These are phyloP conservation scores for Rhipidura dahli DNA, from an alignment of 2,113 vertebrate species.

Conservation along the genomic window DNA sequence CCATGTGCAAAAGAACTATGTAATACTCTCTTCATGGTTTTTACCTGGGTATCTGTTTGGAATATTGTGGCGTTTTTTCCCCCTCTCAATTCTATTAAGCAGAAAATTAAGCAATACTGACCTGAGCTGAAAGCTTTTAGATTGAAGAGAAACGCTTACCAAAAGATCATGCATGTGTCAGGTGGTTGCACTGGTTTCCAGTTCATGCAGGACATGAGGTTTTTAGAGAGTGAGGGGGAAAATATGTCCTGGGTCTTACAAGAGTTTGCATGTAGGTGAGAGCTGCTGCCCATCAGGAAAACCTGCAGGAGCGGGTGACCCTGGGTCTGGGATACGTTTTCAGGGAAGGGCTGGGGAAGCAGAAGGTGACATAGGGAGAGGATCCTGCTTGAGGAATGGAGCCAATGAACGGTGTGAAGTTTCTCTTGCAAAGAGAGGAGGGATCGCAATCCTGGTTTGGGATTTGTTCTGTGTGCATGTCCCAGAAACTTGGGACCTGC, in stretches of 20 bases:
- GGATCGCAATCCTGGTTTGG: neutral
- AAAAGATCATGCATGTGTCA: neutral
- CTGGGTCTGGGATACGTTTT: fast-evolving
- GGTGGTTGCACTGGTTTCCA: neutral
- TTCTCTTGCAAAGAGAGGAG: neutral
- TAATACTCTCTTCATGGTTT: neutral
- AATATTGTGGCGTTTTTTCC: neutral
- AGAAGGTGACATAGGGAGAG: neutral
- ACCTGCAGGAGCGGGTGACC: neutral
- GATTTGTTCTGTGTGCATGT: neutral
- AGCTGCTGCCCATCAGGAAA: neutral
- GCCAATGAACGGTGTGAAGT: neutral
- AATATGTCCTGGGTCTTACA: neutral
- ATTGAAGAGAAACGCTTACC: neutral
- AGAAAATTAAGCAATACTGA: neutral
- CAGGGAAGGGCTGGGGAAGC: neutral
- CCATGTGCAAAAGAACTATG: neutral
- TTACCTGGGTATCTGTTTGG: neutral
- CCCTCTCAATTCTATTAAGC: neutral
- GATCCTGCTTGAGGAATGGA: neutral
- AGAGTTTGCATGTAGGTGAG: neutral
- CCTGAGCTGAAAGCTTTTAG: neutral
- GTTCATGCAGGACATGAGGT: neutral
- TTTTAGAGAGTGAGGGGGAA: neutral
- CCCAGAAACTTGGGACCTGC: neutral